Evolutionary conservation across 2,113 vertebrate species (phyloP).

Genomic region (Struthio camelus): DNA sequence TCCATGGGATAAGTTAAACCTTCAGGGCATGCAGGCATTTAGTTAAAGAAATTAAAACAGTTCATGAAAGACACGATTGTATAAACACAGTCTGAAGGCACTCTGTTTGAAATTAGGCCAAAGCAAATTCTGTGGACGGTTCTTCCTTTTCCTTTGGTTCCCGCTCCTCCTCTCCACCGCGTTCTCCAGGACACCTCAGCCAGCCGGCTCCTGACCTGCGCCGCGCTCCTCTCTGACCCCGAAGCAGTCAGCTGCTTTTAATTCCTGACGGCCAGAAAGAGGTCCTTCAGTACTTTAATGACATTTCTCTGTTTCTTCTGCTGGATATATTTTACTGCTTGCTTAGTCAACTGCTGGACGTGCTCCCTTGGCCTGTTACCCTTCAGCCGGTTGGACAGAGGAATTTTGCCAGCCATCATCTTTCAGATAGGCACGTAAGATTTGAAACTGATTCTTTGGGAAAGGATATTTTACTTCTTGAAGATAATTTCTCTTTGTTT

Average conservation of each 20-base stretch:
- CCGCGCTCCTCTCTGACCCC: conserved; percentile 13
- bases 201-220: conserved; percentile 17
- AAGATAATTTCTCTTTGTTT: not conserved
- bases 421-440: conserved; percentile 10
- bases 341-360: conserved; percentile 73
- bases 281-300: conserved; percentile 75
- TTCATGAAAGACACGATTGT: conserved; percentile 63
- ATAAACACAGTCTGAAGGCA: conserved; percentile 50
- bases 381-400: conserved; percentile 74
- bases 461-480: not conserved
- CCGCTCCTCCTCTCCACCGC: not conserved
- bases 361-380: conserved; percentile 75
- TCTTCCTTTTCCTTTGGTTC: not conserved
- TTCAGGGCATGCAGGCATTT: conserved; percentile 26
- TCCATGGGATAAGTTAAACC: conserved; percentile 29
- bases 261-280: conserved; percentile 38
- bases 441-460: not conserved
- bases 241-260: conserved; percentile 65
- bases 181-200: not conserved
- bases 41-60: conserved; percentile 65
- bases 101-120: conserved; percentile 59
- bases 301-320: conserved; percentile 80
- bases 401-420: conserved; percentile 80
- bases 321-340: conserved; percentile 74
- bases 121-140: conserved; percentile 29